Conservation (phyloP, 2,888 invertebrate genomes). For the Deroplatys truncata region DNA sequence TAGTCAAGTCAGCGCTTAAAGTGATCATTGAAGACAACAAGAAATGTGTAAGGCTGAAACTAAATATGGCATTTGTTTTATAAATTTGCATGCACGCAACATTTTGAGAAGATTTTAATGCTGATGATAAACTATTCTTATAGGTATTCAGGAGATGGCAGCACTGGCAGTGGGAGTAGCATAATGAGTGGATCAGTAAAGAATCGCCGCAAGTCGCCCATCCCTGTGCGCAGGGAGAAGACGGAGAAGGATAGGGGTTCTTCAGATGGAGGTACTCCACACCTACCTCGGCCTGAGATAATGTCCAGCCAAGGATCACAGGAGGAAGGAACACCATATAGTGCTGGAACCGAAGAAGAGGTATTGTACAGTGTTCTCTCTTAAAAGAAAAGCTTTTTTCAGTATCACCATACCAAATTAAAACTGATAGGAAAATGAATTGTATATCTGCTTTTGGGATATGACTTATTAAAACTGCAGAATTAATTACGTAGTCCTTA, state of each 20-base stretch:
- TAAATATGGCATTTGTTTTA: neutral
- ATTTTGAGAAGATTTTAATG: neutral
- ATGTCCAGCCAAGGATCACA: conserved; percentile 36
- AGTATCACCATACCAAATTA: too few species aligned
- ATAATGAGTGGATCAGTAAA: conserved; percentile 28
- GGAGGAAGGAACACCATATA: conserved; percentile 29
- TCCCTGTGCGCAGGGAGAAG: conserved; percentile 22
- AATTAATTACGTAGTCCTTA: too few species aligned
- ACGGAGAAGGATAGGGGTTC: conserved; percentile 25
- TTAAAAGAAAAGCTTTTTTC: neutral
- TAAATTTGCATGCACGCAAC: neutral
- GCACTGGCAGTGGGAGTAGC: conserved; percentile 28
- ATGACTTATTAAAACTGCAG: too few species aligned
- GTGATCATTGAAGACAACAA: neutral
- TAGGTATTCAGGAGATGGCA: conserved; percentile 22
- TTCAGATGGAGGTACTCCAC: conserved; percentile 27
- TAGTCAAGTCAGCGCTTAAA: neutral
- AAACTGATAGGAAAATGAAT: too few species aligned
- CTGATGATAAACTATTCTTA: neutral
- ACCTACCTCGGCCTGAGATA: conserved; percentile 34
- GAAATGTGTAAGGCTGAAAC: neutral
- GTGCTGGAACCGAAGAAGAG: conserved; percentile 35
- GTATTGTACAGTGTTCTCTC: conserved; percentile 27
- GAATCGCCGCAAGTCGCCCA: conserved; percentile 29
- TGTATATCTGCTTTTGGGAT: too few species aligned